A percentile compares a stretch with the other conserved stretches of the same genome.
Evolutionary conservation across 2,113 vertebrate genomes (phyloP).

Genomic region (Malurus elegans): DNA sequence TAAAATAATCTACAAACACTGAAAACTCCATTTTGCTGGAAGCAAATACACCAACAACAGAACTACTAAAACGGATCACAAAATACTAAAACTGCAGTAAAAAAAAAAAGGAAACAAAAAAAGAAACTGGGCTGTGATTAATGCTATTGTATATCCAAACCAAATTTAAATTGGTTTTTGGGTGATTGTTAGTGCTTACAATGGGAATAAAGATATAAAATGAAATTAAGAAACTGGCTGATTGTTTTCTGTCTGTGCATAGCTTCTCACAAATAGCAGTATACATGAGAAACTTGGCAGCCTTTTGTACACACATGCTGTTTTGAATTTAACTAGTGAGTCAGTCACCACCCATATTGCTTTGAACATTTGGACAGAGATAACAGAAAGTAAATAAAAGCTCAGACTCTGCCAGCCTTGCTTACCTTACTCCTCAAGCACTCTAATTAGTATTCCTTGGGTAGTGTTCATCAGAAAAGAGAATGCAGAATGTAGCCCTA

Average conservation of each 20-base stretch:
- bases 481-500: not conserved
- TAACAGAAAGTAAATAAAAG: conserved; percentile 52
- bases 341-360: conserved; percentile 45
- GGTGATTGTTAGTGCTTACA: conserved; percentile 40
- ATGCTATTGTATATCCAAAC: conserved; percentile 43
- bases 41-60: not conserved
- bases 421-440: conserved; percentile 34
- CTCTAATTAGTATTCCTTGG: not conserved
- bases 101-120: not conserved
- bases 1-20: not conserved
- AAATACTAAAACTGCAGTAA: not conserved
- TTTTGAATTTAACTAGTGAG: conserved; percentile 44
- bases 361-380: conserved; percentile 57
- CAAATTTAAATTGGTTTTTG: conserved; percentile 13
- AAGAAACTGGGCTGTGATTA: not conserved
- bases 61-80: not conserved
- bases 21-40: not conserved
- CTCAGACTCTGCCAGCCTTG: conserved; percentile 15
- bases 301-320: conserved; percentile 17
- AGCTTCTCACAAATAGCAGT: conserved; percentile 34
- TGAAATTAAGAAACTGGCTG: conserved; percentile 36
- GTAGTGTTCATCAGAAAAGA: not conserved
- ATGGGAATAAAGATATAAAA: conserved; percentile 50
- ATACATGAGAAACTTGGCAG: conserved; percentile 49
- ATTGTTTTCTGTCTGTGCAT: conserved; percentile 23